A percentile compares a stretch with the other conserved stretches of the same genome.
phyloP scores from a whole-genome alignment of 2,113 vertebrate genomes.

The Stigmatopora argus region DNA sequence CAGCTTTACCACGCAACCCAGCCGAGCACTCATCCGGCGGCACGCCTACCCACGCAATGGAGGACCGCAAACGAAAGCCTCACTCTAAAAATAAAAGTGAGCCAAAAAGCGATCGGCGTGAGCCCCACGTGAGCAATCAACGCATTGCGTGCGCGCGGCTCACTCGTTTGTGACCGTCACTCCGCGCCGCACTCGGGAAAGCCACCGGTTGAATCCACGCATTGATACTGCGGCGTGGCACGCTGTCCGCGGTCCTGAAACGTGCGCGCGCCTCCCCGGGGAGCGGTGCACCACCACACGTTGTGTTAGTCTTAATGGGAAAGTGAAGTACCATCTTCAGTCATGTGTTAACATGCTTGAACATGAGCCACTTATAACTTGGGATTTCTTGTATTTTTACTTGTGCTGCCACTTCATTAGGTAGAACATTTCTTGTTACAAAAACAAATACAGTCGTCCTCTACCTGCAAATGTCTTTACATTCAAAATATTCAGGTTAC shows the following conservation, averaged over 20 bases:
- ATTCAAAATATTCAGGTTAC: too few relatives aligned
- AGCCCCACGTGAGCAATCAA: conserved; percentile 5
- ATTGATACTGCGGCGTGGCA: conserved; percentile 53
- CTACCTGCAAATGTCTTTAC: too few relatives aligned
- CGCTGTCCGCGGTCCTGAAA: conserved; percentile 56
- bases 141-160: conserved; percentile 11
- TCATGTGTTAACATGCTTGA: too few relatives aligned
- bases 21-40: conserved; percentile 37
- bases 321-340: conserved; percentile 11
- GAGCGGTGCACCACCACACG: background rate
- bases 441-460: too few relatives aligned
- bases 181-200: conserved; percentile 14
- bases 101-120: conserved; percentile 1
- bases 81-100: conserved; percentile 9
- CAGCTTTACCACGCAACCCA: conserved; percentile 40
- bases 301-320: background rate
- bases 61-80: background rate
- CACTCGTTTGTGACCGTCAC: background rate
- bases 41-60: conserved; percentile 48
- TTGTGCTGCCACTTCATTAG: background rate
- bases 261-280: conserved; percentile 26
- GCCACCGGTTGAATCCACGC: conserved; percentile 68
- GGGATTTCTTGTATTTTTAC: conserved; percentile 4
- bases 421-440: background rate
- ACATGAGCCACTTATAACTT: conserved; percentile 17